Evolutionary conservation across 2,888 invertebrate species (phyloP), one percentile per base, ranked within the genome.

Genomic region (Beris morrisii): DNA sequence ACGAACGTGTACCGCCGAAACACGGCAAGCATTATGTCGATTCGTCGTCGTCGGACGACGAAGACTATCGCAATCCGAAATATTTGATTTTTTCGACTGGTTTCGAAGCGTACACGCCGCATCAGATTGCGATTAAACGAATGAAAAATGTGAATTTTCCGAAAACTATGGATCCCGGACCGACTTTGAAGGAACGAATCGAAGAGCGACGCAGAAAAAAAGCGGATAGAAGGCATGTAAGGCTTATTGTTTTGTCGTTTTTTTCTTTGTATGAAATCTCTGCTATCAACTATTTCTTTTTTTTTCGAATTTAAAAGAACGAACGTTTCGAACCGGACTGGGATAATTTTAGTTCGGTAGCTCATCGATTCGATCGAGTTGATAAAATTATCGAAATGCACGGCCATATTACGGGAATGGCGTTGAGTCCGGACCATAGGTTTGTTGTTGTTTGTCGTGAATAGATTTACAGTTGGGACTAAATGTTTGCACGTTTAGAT

Each of bases 321-420:
- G 81, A 84, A 1, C 81, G 83, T 12, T 82, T 82, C 0, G 86
- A 88, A 73, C 87, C 87, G 0, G 86, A 88, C 75, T 89, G 88
- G 87, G 79, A 84, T 70, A 85, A 90, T 77, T 88, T 85, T 73
- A 85, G 88, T 68, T 81, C 87, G 3, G 88, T 90, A 4, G 85
- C 86, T 6, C 85, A 88, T 74, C 85, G 85, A 72, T 89, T 88
- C 71, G 90, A 92, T 76, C 84, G 85, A 75, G 85, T 91, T 13
- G 93, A 93, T 80, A 88, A 91, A 78, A 79, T 91, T 6, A 90
- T 93, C 69, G 92, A 93, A 79, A 83, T 93, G 61, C 89, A 92
- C 75, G 93, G 92, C 0, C 92, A 93, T 75, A 92, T 93, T 67
- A 91, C 93, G 72, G 93, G 93, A 72, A 91, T 93, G 91, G 88